Base-by-base conservation (phyloP, 2,113 vertebrate species). In the Pelusios castaneus region DNA sequence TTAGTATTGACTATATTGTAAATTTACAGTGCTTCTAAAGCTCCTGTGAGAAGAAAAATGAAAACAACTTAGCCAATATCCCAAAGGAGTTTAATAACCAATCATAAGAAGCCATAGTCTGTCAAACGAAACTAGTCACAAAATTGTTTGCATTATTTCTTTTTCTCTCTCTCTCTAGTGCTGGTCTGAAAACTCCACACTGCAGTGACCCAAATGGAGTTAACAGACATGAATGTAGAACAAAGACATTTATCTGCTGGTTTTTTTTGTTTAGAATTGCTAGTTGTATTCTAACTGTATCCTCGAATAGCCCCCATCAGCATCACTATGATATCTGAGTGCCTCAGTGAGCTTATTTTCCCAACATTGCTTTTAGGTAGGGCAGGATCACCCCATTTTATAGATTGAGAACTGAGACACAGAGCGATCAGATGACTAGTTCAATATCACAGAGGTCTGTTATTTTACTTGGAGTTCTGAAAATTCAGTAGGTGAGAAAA, bases 1-100 rank as follows among this genome's bases (percentile, higher is more conserved):
- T 94, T 91, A 95, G 92, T 94, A 90, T 93, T 94, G 93, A 97
- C 93, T 95, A 93, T 87, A 91, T 27, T 87, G 94, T 94, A 95
- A 88, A 94, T 95, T 85, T 93, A 52, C 84, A 81, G 84, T 82
- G 55, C 78, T 97, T 95, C 96, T 92, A 90, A 88, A 94, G 86
- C 84, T 85, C 92, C 38, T 93, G 63, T 76, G 82, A 95, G 88
- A 95, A 96, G 94, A 97, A 91, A 85, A 70, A 70, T 10, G 63
- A 22, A 96, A 97, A 97, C 4, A n/a, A 87, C 81, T 80, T 85
- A 92, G 77, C 95, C 93, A 97, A 93, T 92, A 96, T 94, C 94
- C 94, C 91, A 91, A n/a, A 86, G 80, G 76, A 89, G 73, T 91
- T 92, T 90, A 92, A 91, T 11, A 93, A 84, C 45, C 84, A 92